A percentile compares a stretch with the other conserved stretches of the same genome.
Evolutionary conservation across 35 echinoderm and acorn worm genomes (phyloP).

Genomic region (Apostichopus japonicus): DNA sequence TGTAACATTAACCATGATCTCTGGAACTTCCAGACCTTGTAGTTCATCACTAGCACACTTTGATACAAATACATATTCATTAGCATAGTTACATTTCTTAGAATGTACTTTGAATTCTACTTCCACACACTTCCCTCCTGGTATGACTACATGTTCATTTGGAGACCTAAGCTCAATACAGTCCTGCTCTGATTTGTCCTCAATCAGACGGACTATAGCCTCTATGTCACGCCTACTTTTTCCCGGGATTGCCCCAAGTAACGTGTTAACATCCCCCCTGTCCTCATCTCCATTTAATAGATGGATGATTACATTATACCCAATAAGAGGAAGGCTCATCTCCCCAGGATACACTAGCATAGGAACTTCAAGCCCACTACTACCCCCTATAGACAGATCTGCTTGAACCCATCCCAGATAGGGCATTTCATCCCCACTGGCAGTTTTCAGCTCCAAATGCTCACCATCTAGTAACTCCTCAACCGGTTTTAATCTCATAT

Average conservation of each 20-base stretch:
- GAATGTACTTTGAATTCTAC: neutral
- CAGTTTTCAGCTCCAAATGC: conserved; percentile 38
- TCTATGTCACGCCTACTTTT: neutral
- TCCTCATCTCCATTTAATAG: neutral
- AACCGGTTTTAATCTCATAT: neutral
- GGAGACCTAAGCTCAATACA: neutral
- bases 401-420: conserved; percentile 36
- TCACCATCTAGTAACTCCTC: conserved; percentile 23
- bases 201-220: neutral
- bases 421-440: conserved; percentile 36
- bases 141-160: neutral
- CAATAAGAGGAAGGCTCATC: neutral
- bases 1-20: no score
- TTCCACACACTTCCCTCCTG: neutral
- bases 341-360: conserved; percentile 9
- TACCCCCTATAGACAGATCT: neutral
- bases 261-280: neutral
- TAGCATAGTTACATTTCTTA: neutral
- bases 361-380: neutral
- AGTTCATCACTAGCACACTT: no score
- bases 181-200: neutral
- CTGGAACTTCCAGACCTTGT: no score
- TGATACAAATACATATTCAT: no score
- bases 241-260: neutral
- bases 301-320: conserved; percentile 14